A percentile compares a stretch with the other conserved stretches of the same genome.
phyloP scores from a whole-genome alignment of 2,888 invertebrate genomes.

The Patella depressa region DNA sequence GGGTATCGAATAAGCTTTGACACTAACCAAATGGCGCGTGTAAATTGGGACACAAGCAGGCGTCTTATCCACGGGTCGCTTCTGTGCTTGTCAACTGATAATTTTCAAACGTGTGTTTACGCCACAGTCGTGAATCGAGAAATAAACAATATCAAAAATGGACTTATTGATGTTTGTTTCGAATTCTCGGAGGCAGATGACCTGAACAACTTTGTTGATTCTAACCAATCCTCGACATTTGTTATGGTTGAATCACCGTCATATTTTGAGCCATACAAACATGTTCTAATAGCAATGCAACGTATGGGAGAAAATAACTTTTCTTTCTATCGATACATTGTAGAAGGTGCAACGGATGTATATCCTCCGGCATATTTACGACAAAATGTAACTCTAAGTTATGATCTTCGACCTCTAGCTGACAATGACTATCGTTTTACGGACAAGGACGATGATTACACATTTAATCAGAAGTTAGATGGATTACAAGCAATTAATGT shows the following conservation, averaged over 20 bases:
- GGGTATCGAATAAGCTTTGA: slow-evolving; percentile 46
- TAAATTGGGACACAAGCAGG: slow-evolving; percentile 74
- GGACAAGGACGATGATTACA: slow-evolving; percentile 25
- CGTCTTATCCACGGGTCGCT: slow-evolving; percentile 82
- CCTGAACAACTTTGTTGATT: slow-evolving; percentile 16
- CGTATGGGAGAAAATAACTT: slow-evolving; percentile 70
- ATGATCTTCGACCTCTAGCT: slow-evolving; percentile 48
- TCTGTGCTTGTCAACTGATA: slow-evolving; percentile 80
- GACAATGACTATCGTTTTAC: slow-evolving; percentile 39
- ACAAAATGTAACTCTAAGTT: slow-evolving; percentile 14
- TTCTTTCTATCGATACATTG: slow-evolving; percentile 53
- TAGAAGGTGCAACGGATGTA: slow-evolving; percentile 45
- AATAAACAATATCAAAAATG: slow-evolving; percentile 45
- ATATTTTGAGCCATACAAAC: slow-evolving; percentile 86
- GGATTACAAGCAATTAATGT: slow-evolving; percentile 18
- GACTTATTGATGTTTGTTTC: slow-evolving; percentile 54
- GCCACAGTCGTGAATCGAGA: slow-evolving; percentile 74
- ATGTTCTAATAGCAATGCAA: slow-evolving; percentile 81
- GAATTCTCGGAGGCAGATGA: slow-evolving; percentile 19
- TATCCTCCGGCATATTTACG: slow-evolving; percentile 47
- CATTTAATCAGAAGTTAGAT: slow-evolving; percentile 20
- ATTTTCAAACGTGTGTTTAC: slow-evolving; percentile 80
- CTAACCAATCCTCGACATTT: slow-evolving; percentile 38
- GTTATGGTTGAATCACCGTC: slow-evolving; percentile 84
- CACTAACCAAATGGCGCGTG: slow-evolving; percentile 15